Conservation (phyloP, 2,113 vertebrate genomes). For the Bos taurus region ARS-UCD2.0 NC_037334.1:33837501-33838000, state of each 20-base stretch:
- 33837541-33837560: background rate
- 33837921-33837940: background rate
- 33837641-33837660: conserved; percentile 22
- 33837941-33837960: background rate
- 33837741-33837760: background rate
- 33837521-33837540: conserved; percentile 11
- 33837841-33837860: background rate
- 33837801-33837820: background rate
- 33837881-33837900: background rate
- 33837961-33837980: background rate
- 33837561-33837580: background rate
- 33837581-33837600: background rate
- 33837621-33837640: background rate
- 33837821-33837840: background rate
- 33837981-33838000: background rate
- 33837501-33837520: background rate
- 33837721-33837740: conserved; percentile 31
- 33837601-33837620: background rate
- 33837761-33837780: background rate
- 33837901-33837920: background rate
- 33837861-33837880: background rate
- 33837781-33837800: background rate
- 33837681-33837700: background rate
- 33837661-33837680: background rate
- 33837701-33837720: background rate